A percentile compares a stretch with the other conserved stretches of the same genome.
Conservation (phyloP, 2,113 vertebrate species). For the Paramormyrops kingsleyae region DNA sequence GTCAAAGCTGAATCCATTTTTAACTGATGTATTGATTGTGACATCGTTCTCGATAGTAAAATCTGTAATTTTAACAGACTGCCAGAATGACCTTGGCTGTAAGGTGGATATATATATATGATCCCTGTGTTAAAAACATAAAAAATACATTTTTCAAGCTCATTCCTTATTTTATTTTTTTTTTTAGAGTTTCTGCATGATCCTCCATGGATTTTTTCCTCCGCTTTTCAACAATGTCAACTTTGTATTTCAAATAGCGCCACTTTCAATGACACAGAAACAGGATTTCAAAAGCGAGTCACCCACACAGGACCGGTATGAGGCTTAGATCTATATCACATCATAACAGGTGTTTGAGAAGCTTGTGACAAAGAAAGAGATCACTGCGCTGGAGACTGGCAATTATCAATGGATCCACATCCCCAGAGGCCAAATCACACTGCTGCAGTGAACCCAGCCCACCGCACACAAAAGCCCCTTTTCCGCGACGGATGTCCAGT, state of each 20-base stretch:
- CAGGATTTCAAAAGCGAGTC: neutral
- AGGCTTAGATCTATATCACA: neutral
- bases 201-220: neutral
- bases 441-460: neutral
- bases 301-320: neutral
- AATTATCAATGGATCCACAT: conserved; percentile 9
- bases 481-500: neutral
- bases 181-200: neutral
- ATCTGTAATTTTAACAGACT: conserved; percentile 42
- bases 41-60: conserved; percentile 37
- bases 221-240: neutral
- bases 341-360: conserved; percentile 13
- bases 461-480: conserved; percentile 15
- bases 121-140: neutral
- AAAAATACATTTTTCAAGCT: neutral
- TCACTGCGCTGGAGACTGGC: neutral
- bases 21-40: conserved; percentile 51
- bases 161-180: neutral
- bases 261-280: neutral
- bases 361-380: neutral
- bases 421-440: neutral
- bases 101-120: neutral
- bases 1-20: conserved; percentile 29
- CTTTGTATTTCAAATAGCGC: neutral
- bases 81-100: conserved; percentile 43